These are phyloP conservation scores for Drosophila anomelani DNA, from an alignment of 2,888 invertebrate genomes.

Conservation along the genomic window DNA sequence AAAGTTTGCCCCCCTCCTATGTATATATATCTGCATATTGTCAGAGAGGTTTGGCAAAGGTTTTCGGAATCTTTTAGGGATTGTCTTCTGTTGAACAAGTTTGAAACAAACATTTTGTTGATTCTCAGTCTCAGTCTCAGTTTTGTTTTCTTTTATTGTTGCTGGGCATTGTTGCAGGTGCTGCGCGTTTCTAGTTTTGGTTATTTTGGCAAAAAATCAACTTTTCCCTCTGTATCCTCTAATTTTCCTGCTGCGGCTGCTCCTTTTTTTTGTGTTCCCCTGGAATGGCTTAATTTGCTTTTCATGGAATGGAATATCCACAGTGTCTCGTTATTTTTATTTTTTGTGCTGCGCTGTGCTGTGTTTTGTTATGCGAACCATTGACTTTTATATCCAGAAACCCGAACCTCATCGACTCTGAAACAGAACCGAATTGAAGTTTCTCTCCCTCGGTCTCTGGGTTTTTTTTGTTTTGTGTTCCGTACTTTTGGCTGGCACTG, in stretches of 20 bases:
- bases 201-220: conserved; percentile 29
- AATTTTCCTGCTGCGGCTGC: conserved; percentile 16
- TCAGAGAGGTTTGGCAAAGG: conserved; percentile 54
- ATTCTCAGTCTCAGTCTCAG: conserved; percentile 12
- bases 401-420: conserved; percentile 23
- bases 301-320: conserved; percentile 57
- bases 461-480: conserved; percentile 2
- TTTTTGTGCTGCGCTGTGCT: conserved; percentile 1
- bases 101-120: conserved; percentile 71
- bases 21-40: conserved; percentile 39
- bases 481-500: conserved; percentile 65
- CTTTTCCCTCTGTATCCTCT: conserved; percentile 21
- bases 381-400: conserved; percentile 72
- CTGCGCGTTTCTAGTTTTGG: conserved; percentile 39
- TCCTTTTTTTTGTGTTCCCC: conserved; percentile 5
- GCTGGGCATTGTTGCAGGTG: conserved; percentile 69
- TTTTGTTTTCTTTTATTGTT: conserved; percentile 2
- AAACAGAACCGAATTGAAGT: conserved; percentile 33
- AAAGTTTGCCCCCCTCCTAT: background rate
- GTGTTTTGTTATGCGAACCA: conserved; percentile 53
- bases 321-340: conserved; percentile 29
- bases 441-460: conserved; percentile 40
- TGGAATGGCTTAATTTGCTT: conserved; percentile 76
- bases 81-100: conserved; percentile 63
- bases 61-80: conserved; percentile 45